Percentiles rank a stretch among this genome's conserved stretches.
phyloP scores from a whole-genome alignment of 2,888 invertebrate species.

The Rotaria magnacalcarata region DNA sequence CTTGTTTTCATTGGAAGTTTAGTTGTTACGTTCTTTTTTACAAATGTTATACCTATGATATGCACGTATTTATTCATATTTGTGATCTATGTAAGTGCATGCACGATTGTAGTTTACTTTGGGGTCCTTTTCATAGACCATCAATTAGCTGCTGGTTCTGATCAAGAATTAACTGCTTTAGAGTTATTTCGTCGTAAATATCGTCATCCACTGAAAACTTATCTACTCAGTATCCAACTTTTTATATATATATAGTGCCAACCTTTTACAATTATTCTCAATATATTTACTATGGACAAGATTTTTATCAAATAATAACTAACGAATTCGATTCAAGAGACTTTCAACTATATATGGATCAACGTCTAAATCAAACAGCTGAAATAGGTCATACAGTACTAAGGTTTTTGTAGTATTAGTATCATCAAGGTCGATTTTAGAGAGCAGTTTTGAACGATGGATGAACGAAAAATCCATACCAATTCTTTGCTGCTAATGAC shows the following conservation, averaged over 20 bases:
- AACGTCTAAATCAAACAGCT: no score
- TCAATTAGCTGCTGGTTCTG: no score
- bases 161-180: no score
- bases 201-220: not conserved
- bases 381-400: no score
- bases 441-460: no score
- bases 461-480: no score
- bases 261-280: not conserved
- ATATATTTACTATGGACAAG: not conserved
- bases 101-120: not conserved
- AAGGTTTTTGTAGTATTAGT: no score
- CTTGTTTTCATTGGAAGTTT: not conserved
- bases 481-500: no score
- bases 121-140: no score
- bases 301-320: not conserved
- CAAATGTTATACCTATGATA: not conserved
- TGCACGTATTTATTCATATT: not conserved
- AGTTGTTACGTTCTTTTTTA: not conserved
- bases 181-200: no score
- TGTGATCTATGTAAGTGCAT: not conserved
- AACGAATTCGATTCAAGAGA: not conserved
- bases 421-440: no score
- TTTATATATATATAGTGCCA: not conserved
- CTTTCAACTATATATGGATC: not conserved
- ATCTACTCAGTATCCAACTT: not conserved